Base-by-base conservation (phyloP, 2,113 vertebrate species). In the Megaceryle torquata region DNA sequence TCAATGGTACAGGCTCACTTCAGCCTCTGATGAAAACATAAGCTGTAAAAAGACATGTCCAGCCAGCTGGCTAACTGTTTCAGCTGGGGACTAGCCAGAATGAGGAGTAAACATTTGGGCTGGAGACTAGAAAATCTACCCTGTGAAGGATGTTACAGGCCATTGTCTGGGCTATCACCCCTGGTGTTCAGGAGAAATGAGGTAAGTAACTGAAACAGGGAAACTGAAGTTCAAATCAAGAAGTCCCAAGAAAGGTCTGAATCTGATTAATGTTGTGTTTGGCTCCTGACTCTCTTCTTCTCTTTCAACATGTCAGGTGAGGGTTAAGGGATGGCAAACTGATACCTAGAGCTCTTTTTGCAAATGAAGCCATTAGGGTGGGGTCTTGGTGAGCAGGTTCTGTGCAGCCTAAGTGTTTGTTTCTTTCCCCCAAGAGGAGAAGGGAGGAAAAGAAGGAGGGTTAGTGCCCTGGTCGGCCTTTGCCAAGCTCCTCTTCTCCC, bases 261-360 rank as follows among this genome's bases (percentile, higher is more conserved):
- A 87, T 92, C 61, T 77, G 78, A 96, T 91, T 85, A 69, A 91
- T 64, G 51, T 74, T 96, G 50, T 88, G 67, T 48, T 95, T 95
- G 89, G 75, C 78, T 96, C 60, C 79, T 59, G 50, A 50, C 60
- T 56, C 33, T 60, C 68, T 51, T 51, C 54, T 88, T 91, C 54
- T 28, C 71, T 96, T 94, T 86, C 88, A 86, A 1, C 1, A 5
- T 63, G 51, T 86, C 64, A 70, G 63, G 33, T 3, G 10, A 77
- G 63, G 60, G 68, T 81, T 88, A 83, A 96, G 39, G 37, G 25
- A 22, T 68, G 56, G 51, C 46, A 91, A 94, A 57, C 41, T 54
- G 86, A 94, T 83, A 71, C 91, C 17, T 44, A 89, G 76, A 90
- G 46, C 48, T 91, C 26, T 68, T 89, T 77, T 70, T 83, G 71